phyloP scores from a whole-genome alignment of 2,113 vertebrate genomes.

The Gallinago paraguaiae region DNA sequence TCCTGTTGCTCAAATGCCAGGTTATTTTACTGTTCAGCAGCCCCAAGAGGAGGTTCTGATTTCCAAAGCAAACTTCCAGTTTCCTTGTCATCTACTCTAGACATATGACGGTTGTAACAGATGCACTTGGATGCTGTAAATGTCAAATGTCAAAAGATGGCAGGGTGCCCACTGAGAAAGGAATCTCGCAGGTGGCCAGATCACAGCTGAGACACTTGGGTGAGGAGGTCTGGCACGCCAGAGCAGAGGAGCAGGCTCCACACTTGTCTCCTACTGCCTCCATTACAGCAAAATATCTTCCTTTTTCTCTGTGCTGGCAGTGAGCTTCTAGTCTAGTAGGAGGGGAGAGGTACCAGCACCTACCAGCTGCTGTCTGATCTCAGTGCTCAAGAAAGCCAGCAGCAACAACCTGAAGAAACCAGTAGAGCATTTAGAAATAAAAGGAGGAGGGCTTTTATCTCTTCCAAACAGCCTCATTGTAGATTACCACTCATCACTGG shows the following conservation, averaged over 20 bases:
- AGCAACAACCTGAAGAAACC: neutral
- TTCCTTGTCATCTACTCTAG: constrained; percentile 45
- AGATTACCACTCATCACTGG: neutral
- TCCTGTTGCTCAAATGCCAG: neutral
- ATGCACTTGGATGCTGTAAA: constrained; percentile 41
- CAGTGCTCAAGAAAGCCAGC: neutral
- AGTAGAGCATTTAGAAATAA: neutral
- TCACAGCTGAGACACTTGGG: neutral
- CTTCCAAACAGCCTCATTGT: neutral
- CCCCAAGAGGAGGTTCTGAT: neutral
- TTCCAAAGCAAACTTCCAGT: constrained; percentile 65
- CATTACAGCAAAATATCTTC: neutral
- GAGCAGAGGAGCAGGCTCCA: neutral
- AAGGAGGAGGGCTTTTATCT: neutral
- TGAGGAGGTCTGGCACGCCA: neutral
- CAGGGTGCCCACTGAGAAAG: constrained; percentile 16
- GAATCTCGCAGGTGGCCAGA: constrained; percentile 22
- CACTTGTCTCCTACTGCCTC: neutral
- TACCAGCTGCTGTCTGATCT: neutral
- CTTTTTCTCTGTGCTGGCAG: neutral
- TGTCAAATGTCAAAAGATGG: constrained; percentile 63
- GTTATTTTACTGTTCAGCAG: constrained; percentile 8
- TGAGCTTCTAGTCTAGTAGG: neutral
- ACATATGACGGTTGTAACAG: neutral
- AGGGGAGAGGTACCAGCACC: neutral